Conservation (phyloP, 2,113 vertebrate genomes). For the Ovis canadensis region DNA sequence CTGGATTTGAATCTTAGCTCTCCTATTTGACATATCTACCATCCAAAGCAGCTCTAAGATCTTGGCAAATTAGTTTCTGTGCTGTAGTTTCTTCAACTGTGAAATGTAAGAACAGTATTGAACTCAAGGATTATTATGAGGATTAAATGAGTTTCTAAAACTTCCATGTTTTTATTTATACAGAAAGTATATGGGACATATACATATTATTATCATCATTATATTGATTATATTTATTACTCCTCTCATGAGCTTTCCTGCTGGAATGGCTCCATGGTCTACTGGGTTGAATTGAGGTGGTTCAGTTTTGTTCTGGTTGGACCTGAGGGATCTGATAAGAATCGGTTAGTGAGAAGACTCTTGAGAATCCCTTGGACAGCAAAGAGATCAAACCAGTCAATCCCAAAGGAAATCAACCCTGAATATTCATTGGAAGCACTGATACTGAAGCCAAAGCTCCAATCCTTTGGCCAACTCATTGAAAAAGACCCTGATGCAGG, state of each 20-base stretch:
- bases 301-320: neutral
- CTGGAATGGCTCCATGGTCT: neutral
- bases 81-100: neutral
- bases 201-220: neutral
- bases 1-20: neutral
- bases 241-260: neutral
- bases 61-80: neutral
- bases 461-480: neutral
- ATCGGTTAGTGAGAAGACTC: neutral
- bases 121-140: neutral
- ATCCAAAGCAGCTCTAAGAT: neutral
- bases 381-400: neutral
- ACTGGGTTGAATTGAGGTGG: neutral
- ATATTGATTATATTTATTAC: neutral
- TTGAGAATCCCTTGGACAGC: neutral
- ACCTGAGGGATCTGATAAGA: neutral
- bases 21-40: neutral
- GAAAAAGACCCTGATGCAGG: neutral
- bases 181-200: neutral
- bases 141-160: neutral
- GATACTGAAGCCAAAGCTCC: neutral
- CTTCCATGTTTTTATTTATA: neutral
- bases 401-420: neutral
- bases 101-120: neutral
- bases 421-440: neutral